phyloP scores from a whole-genome alignment of 37 sponge, comb jelly and placozoan genomes.

The Haliclona indistincta region DNA sequence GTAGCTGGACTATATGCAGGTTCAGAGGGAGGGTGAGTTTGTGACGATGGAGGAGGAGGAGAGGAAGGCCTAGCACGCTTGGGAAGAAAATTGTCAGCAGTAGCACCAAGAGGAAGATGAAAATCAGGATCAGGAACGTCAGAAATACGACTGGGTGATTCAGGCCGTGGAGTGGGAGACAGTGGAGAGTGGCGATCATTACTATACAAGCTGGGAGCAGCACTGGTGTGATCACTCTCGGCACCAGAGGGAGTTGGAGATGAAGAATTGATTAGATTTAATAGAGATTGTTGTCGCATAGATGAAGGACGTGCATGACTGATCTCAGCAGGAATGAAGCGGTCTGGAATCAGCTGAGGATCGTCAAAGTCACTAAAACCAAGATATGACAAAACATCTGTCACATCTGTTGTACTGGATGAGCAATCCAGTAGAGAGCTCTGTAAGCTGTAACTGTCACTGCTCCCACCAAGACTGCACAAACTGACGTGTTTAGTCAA shows the following conservation, averaged over 20 bases:
- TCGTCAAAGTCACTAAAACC: constrained; percentile 76
- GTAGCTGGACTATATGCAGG: neutral
- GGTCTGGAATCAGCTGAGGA: constrained; percentile 70
- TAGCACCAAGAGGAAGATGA: constrained; percentile 59
- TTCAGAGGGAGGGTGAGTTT: neutral
- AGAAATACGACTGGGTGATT: neutral
- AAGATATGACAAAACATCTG: constrained; percentile 57
- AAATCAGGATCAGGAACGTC: neutral
- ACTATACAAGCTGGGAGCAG: neutral
- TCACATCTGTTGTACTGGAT: neutral
- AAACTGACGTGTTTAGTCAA: constrained; percentile 33
- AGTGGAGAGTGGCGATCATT: neutral
- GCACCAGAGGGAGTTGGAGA: neutral
- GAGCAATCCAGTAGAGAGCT: constrained; percentile 38
- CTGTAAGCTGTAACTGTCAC: constrained; percentile 23
- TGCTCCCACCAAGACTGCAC: constrained; percentile 36
- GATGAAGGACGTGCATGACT: constrained; percentile 7
- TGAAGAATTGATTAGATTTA: neutral
- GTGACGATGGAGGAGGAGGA: constrained; percentile 19
- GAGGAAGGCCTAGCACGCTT: constrained; percentile 2
- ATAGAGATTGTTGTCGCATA: neutral
- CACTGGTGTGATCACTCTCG: neutral
- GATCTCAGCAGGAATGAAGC: constrained; percentile 18
- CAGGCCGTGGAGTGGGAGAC: neutral
- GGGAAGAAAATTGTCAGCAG: constrained; percentile 51